Evolutionary conservation across 2,888 invertebrate species (phyloP), one percentile per base, ranked within the genome.

Genomic region (Tanytarsus gracilentus): DNA sequence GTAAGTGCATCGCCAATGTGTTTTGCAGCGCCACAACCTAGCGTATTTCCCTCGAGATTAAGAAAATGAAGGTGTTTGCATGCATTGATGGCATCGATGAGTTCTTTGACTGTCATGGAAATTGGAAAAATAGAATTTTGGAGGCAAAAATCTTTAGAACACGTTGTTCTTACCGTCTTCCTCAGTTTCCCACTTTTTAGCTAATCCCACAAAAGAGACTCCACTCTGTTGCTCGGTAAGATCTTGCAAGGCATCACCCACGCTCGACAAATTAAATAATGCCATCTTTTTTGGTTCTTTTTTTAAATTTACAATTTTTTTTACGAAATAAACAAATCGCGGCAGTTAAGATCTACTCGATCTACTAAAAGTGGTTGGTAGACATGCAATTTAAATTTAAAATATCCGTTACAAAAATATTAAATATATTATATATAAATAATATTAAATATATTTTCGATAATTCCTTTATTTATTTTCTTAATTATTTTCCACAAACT

Each of bases 41-140:
- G 75, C 0, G 96, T 95, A 70, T 97, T 97, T 6, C 96, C 97
- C 64, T 93, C 92, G 30, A 97, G 76, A 61, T 89, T 85, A 5
- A 98, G 77, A 65, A 79, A 87, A 59, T 81, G 79, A 61, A 96
- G 77, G 30, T 81, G 75, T 0, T 79, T 72, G 67, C 86, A 87
- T 56, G 78, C 76, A 63, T 83, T 77, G 60, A 97, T 89, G 0
- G 85, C 88, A 14, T 85, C 80, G 4, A 88, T 80, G 3, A 96
- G 84, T 53, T 79, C 79, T 69, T 83, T 76, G 0, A 87, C 90
- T 89, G 71, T 25, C 69, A 72, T 65, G 63, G 61, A 29, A 44
- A 61, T 7, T 11, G 16, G 23, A 18, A 26, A 26, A 29, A 55
- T 44, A 30, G 51, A 62, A 39, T n/a, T 36, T 25, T 21, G 52